Percentiles rank a stretch among this genome's conserved stretches.
phyloP scores from a whole-genome alignment of 2,888 invertebrate genomes.

The Chaetoderma sp. region DNA sequence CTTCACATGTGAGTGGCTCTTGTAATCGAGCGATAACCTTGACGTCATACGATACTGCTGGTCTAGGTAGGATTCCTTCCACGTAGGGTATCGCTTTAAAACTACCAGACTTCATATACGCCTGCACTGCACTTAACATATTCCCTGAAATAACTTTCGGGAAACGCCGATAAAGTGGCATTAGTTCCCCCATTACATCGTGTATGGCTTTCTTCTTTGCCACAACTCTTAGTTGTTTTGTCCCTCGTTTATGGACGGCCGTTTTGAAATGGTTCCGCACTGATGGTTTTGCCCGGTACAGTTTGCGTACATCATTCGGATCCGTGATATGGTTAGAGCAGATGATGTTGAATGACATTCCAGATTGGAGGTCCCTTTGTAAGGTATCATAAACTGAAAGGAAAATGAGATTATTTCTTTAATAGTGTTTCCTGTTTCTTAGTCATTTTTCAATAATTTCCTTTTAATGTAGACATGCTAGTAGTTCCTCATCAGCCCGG shows the following conservation, averaged over 20 bases:
- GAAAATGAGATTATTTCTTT: too few relatives aligned
- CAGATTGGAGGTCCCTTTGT: background rate
- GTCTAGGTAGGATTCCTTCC: background rate
- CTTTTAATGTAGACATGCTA: too few relatives aligned
- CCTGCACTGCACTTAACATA: background rate
- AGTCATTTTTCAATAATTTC: too few relatives aligned
- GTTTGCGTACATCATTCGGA: background rate
- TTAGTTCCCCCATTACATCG: background rate
- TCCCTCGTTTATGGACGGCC: background rate
- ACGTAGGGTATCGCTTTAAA: background rate
- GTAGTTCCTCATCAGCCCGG: too few relatives aligned
- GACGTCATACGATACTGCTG: slow-evolving; percentile 20
- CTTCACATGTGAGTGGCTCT: slow-evolving; percentile 22
- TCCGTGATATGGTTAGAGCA: background rate
- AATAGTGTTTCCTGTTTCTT: too few relatives aligned
- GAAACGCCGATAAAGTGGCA: background rate
- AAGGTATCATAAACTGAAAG: too few relatives aligned
- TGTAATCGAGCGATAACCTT: slow-evolving; percentile 19
- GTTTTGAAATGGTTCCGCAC: background rate
- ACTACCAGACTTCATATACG: background rate
- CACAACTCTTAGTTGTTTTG: background rate
- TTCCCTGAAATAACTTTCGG: background rate
- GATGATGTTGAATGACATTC: background rate
- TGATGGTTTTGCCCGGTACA: background rate
- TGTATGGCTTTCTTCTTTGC: background rate